phyloP scores from a whole-genome alignment of 2,113 vertebrate genomes.

The Cheirogaleus medius region DNA sequence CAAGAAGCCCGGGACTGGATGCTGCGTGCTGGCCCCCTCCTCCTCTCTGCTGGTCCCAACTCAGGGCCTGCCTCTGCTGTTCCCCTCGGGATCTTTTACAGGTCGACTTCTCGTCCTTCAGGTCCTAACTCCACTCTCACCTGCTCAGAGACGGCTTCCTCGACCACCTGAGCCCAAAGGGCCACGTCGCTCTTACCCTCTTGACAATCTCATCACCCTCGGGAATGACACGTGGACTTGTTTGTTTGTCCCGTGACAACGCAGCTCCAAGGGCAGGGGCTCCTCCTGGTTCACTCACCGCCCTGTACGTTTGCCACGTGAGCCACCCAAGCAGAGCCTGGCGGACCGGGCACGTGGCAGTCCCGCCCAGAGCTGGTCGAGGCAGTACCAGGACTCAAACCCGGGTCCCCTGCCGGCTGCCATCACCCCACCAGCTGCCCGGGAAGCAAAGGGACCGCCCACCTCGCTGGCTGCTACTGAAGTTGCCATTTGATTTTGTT shows the following conservation, averaged over 20 bases:
- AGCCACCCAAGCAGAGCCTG: too few species aligned
- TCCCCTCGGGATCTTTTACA: neutral
- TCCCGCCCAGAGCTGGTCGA: neutral
- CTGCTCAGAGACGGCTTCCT: neutral
- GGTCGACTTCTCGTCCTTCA: neutral
- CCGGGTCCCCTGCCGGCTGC: neutral
- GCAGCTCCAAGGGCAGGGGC: neutral
- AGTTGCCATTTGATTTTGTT: neutral
- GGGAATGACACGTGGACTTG: neutral
- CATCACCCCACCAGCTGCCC: neutral
- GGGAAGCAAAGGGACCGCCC: neutral
- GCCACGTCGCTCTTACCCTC: neutral
- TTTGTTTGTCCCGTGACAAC: neutral
- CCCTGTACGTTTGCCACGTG: too few species aligned
- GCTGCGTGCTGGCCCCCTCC: rapidly evolving
- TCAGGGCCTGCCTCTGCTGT: neutral
- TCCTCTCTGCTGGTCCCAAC: neutral
- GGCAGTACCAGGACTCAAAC: neutral
- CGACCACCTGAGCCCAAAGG: neutral
- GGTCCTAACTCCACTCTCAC: neutral
- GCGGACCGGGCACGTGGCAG: neutral
- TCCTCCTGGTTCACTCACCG: neutral
- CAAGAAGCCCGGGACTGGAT: too few species aligned
- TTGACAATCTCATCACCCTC: neutral
- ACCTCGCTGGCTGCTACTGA: neutral